Evolutionary conservation across 2,113 vertebrate genomes (phyloP), one percentile per base, ranked within the genome.

Genomic region (Tachysurus vachellii): DNA sequence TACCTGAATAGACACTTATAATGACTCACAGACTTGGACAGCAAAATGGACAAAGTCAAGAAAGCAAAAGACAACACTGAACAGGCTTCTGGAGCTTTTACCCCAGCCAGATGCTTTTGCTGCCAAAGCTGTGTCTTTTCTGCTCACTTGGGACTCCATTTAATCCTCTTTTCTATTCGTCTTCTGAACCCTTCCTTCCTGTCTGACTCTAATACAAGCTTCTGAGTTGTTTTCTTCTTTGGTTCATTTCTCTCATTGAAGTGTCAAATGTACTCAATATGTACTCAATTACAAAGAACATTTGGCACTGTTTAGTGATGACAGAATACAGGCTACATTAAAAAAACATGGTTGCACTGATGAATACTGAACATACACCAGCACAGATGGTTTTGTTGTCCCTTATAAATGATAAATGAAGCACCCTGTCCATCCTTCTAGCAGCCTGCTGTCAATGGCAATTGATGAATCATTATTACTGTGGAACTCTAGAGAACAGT

Each of bases 371-470:
- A 62, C 64, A 36, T 61, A 85, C 88, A 86, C 88, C 47, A 87
- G 85, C 87, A 91, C 91, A 93, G 91, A 92, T 79, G 68, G 80
- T 57, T 50, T 57, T 86, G 83, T 80, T 89, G 88, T 79, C 28
- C 50, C 13, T 75, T 59, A 89, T 82, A 84, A 93, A 90, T 90
- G 82, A 92, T 87, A 82, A 80, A 82, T 23, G 44, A 81, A 91
- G 83, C 44, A 75, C 42, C 23, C 26, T 0, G 80, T 88, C 56
- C 53, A 59, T 57, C 81, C 88, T 76, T 90, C 86, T 91, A 87
- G 19, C 89, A 89, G 47, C 36, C 77, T 87, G 82, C 80, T 36
- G 81, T 87, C 70, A 81, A 23, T 26, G 61, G 76, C 86, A 88
- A 84, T 23, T 61, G 61, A 86, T 21, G 19, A 77, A 88, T 64